Conservation (phyloP, 2,113 vertebrate genomes). For the Psittacus erithacus region DNA sequence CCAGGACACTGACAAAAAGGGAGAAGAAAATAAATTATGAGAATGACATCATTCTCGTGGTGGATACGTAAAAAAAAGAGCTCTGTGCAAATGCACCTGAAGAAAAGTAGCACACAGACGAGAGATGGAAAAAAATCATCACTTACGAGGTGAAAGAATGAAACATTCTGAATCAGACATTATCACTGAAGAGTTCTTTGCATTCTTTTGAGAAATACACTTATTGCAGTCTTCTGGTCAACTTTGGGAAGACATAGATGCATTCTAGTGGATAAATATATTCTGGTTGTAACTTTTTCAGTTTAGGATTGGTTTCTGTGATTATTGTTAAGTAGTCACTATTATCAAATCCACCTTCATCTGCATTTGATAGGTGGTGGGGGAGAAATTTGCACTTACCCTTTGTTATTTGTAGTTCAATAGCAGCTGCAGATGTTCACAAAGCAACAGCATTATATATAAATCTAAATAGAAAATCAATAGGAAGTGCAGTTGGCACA, state of each 20-base stretch:
- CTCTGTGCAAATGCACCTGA: not conserved
- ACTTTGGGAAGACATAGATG: not conserved
- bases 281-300: not conserved
- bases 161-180: not conserved
- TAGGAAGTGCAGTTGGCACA: not conserved
- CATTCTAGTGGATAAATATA: not conserved
- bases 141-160: not conserved
- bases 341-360: not conserved
- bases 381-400: not conserved
- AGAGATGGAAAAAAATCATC: not conserved
- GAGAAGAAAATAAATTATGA: not conserved
- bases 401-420: not conserved
- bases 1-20: not conserved
- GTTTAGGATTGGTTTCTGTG: not conserved
- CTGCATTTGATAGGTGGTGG: not conserved
- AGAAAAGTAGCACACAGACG: not conserved
- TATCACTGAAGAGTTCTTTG: not conserved
- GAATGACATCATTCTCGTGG: not conserved
- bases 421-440: not conserved
- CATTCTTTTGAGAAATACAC: not conserved
- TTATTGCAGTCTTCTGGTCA: not conserved
- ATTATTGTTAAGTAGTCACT: not conserved
- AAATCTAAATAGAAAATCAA: slow-evolving; percentile 11
- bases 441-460: not conserved
- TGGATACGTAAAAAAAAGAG: not conserved